A percentile compares a stretch with the other conserved stretches of the same genome.
Evolutionary conservation across 1,140 invertebrate genomes (phyloP).

Genomic region (Bombus consobrinus): DNA sequence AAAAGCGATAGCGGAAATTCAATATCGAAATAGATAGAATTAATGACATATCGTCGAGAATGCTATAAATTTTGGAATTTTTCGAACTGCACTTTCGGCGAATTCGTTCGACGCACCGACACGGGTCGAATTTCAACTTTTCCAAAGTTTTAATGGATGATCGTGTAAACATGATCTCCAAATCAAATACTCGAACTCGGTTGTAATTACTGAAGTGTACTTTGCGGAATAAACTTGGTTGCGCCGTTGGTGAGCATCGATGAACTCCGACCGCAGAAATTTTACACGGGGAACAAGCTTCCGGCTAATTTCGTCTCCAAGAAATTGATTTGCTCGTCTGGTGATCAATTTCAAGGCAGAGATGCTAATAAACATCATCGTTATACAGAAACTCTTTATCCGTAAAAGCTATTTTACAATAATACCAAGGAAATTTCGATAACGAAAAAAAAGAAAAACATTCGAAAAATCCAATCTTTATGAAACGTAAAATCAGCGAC

Average conservation of each 20-base stretch:
- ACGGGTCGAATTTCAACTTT: conserved; percentile 36
- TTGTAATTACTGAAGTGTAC: conserved; percentile 47
- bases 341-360: not conserved
- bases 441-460: not conserved
- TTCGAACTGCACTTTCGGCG: conserved; percentile 8
- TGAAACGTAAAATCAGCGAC: not conserved
- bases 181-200: conserved; percentile 58
- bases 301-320: conserved; percentile 19
- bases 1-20: no score
- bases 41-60: no score
- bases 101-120: not conserved
- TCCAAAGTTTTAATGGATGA: conserved; percentile 44
- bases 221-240: conserved; percentile 43
- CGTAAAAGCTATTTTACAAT: not conserved
- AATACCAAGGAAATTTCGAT: no score
- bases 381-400: not conserved
- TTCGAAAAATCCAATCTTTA: not conserved
- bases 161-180: conserved; percentile 61
- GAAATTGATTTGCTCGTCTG: not conserved
- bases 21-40: no score
- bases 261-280: conserved; percentile 7
- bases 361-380: not conserved
- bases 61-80: conserved; percentile 6
- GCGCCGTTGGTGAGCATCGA: conserved; percentile 14
- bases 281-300: conserved; percentile 11